These are phyloP conservation scores for Echinarachnius parma DNA, from an alignment of 53 echinoderm and acorn worm species.

Conservation along the genomic window DNA sequence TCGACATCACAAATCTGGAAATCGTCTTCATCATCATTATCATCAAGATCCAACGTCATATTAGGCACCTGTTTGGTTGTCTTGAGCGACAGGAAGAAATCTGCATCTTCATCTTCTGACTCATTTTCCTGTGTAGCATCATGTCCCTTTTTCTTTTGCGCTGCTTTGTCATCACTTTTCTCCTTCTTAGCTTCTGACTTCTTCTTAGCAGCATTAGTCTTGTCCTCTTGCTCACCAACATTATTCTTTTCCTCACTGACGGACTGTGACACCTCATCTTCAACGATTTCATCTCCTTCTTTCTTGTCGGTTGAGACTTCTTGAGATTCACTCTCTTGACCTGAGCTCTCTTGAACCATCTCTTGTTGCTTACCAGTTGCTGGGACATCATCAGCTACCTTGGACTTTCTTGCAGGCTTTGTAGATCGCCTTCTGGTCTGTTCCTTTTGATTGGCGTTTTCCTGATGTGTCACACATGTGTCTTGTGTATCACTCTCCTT, in stretches of 20 bases:
- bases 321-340: too few species aligned
- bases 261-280: neutral
- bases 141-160: neutral
- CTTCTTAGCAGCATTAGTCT: neutral
- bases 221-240: neutral
- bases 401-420: neutral
- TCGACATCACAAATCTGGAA: constrained; percentile 7
- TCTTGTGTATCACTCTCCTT: neutral
- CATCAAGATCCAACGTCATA: neutral
- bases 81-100: constrained; percentile 4
- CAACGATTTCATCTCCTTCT: neutral
- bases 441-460: neutral
- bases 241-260: neutral
- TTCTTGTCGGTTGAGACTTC: neutral
- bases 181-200: neutral
- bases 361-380: neutral
- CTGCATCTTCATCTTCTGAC: constrained; percentile 1
- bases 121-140: neutral
- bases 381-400: neutral
- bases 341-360: neutral
- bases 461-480: neutral
- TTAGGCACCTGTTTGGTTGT: neutral
- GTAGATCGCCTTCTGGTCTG: neutral
- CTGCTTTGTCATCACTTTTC: neutral
- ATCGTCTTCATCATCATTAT: constrained; percentile 2